Conservation (phyloP, 2,888 invertebrate genomes). For the Tachystola acroxantha region DNA sequence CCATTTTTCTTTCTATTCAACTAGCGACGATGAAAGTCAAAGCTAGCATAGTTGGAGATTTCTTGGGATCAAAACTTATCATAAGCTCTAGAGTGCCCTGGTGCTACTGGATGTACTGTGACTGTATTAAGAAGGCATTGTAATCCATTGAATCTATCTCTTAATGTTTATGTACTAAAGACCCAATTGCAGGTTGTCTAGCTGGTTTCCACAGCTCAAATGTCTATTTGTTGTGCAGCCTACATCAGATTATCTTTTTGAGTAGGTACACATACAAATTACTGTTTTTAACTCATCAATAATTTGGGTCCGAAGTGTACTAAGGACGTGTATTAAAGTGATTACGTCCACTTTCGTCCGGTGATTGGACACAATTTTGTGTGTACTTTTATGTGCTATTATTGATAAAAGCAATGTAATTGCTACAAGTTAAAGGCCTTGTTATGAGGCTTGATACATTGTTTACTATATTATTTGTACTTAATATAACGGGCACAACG, state of each 20-base stretch:
- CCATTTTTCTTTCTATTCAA: too few species aligned
- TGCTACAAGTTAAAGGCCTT: conserved; percentile 28
- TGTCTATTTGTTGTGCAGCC: background rate
- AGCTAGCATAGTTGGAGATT: too few species aligned
- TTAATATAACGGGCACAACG: too few species aligned
- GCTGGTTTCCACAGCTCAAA: background rate
- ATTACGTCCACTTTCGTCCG: conserved; percentile 59
- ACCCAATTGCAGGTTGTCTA: background rate
- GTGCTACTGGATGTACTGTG: too few species aligned
- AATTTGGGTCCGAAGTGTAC: conserved; percentile 51
- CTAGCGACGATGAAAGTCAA: too few species aligned
- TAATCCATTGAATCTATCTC: too few species aligned
- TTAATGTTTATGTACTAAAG: too few species aligned
- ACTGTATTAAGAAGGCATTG: too few species aligned
- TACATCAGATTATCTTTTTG: conserved; percentile 11
- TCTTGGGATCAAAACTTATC: too few species aligned
- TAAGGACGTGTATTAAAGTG: conserved; percentile 55
- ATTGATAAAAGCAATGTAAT: conserved; percentile 60
- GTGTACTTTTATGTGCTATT: conserved; percentile 52
- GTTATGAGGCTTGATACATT: conserved; percentile 16
- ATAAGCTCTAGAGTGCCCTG: too few species aligned
- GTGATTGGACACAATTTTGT: conserved; percentile 66
- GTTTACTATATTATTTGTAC: too few species aligned
- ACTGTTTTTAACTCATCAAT: conserved; percentile 56
- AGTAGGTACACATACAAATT: conserved; percentile 44